These are phyloP conservation scores for Erethizon dorsatum DNA, from an alignment of 2,797 vertebrate species.

Conservation along the genomic window DNA sequence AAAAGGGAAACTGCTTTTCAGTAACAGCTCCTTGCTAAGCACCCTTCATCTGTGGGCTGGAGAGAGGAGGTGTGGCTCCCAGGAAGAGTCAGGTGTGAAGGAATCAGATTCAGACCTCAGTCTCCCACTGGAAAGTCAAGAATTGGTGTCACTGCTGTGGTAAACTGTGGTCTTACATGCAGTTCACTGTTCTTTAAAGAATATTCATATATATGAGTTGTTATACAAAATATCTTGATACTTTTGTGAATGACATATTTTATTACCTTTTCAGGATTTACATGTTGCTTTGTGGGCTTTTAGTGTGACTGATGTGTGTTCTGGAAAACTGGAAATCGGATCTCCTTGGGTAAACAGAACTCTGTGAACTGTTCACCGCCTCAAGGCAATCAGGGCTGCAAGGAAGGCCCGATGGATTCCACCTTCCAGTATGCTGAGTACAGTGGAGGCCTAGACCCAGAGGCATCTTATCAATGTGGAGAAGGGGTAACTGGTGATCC, in stretches of 20 bases:
- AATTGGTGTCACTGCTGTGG: neutral
- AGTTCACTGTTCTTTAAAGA: too few relatives aligned
- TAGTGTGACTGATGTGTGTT: slow-evolving; percentile 95
- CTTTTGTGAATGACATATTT: neutral
- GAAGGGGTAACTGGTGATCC: slow-evolving; percentile 88
- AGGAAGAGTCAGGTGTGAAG: slow-evolving; percentile 95
- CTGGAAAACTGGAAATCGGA: slow-evolving; percentile 91
- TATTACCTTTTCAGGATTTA: slow-evolving; percentile 89
- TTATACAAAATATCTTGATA: neutral
- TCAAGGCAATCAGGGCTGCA: too few relatives aligned
- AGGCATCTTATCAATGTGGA: slow-evolving; percentile 94
- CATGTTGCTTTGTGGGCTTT: slow-evolving; percentile 98
- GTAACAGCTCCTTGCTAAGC: neutral
- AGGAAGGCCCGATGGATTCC: too few relatives aligned
- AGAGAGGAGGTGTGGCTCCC: slow-evolving; percentile 94
- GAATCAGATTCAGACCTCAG: neutral
- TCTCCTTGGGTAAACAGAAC: too few relatives aligned
- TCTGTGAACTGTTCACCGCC: too few relatives aligned
- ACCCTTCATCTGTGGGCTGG: slow-evolving; percentile 91
- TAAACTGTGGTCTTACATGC: too few relatives aligned
- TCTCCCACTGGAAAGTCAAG: neutral
- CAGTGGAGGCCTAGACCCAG: slow-evolving; percentile 94
- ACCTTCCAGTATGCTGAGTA: slow-evolving; percentile 96
- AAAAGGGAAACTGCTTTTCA: neutral
- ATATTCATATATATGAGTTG: neutral